A percentile compares a stretch with the other conserved stretches of the same genome.
Conservation (phyloP, 2,888 invertebrate genomes). For the Schrankia costaestrigalis region DNA sequence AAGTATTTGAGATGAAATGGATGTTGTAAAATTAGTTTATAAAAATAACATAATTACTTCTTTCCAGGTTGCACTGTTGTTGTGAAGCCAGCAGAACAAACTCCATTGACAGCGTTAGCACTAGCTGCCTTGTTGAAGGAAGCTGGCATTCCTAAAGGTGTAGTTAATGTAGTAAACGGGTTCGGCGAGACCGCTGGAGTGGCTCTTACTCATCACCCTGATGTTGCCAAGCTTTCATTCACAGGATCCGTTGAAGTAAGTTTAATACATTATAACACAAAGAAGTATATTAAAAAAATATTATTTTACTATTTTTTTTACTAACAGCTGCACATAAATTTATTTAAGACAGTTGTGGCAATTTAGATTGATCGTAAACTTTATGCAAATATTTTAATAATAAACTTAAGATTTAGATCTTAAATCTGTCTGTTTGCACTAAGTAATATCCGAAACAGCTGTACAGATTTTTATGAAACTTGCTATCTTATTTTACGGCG, state of each 20-base stretch:
- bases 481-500: too few relatives aligned
- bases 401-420: too few relatives aligned
- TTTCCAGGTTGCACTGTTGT: conserved; percentile 87
- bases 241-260: conserved; percentile 76
- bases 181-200: conserved; percentile 89
- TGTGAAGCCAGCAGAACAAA: conserved; percentile 96
- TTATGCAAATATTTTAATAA: too few relatives aligned
- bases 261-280: neutral
- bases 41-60: neutral
- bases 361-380: too few relatives aligned
- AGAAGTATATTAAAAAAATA: too few relatives aligned
- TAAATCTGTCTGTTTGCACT: too few relatives aligned
- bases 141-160: conserved; percentile 94
- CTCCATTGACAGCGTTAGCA: conserved; percentile 92
- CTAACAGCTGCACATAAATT: neutral
- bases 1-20: too few relatives aligned
- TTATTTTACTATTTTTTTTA: neutral
- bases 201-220: conserved; percentile 84
- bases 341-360: neutral
- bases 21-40: too few relatives aligned
- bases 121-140: conserved; percentile 89
- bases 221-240: conserved; percentile 94
- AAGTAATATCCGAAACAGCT: too few relatives aligned
- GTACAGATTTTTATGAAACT: too few relatives aligned
- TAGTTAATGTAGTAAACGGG: conserved; percentile 93